These are phyloP conservation scores for Chorisops tibialis DNA, from an alignment of 2,888 invertebrate species.

Conservation along the genomic window DNA sequence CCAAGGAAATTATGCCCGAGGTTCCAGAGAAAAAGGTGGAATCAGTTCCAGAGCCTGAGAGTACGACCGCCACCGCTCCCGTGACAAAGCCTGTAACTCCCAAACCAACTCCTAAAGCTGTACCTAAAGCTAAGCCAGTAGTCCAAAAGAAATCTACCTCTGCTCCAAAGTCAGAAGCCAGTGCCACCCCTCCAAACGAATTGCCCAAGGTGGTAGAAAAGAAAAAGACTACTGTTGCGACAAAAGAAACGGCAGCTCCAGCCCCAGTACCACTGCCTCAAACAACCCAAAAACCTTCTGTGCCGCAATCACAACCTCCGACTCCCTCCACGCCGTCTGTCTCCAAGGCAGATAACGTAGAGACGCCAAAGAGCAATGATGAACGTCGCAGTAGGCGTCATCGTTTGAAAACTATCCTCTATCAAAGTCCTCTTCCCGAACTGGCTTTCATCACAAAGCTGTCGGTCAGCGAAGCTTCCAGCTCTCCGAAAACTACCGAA, in stretches of 20 bases:
- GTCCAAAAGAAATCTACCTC: slow-evolving; percentile 17
- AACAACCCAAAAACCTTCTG: not conserved
- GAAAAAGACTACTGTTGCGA: slow-evolving; percentile 22
- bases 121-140: slow-evolving; percentile 42
- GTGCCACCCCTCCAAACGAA: not conserved
- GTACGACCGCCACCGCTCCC: not conserved
- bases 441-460: slow-evolving; percentile 73
- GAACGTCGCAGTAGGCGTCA: slow-evolving; percentile 42
- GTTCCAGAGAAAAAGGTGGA: not conserved
- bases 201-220: slow-evolving; percentile 22
- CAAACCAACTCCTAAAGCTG: slow-evolving; percentile 40
- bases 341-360: not conserved
- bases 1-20: not conserved
- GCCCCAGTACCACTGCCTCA: slow-evolving; percentile 1
- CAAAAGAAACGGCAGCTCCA: slow-evolving; percentile 10
- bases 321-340: slow-evolving; percentile 2
- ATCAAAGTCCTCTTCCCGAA: slow-evolving; percentile 79
- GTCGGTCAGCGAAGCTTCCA: slow-evolving; percentile 58
- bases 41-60: not conserved
- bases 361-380: slow-evolving; percentile 33
- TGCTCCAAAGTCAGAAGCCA: slow-evolving; percentile 2
- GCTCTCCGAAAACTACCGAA: slow-evolving; percentile 62
- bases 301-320: slow-evolving; percentile 13
- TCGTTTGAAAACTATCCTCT: slow-evolving; percentile 59
- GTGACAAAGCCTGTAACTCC: not conserved